These are phyloP conservation scores for Brachionus calyciflorus DNA, from an alignment of 1,140 invertebrate species.

Conservation along the genomic window DNA sequence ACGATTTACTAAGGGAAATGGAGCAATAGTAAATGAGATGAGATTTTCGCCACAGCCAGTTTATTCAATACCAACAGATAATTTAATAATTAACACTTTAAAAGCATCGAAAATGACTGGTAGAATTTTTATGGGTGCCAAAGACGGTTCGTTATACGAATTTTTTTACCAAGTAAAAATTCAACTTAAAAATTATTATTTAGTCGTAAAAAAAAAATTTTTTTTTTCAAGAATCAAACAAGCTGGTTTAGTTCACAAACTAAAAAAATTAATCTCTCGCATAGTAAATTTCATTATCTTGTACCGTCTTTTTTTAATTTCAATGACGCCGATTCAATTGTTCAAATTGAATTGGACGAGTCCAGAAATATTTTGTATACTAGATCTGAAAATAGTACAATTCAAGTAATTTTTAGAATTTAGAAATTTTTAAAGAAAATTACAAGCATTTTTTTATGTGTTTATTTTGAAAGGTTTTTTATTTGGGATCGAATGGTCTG, in stretches of 20 bases:
- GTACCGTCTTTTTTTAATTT: slow-evolving; percentile 83
- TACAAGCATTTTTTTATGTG: slow-evolving; percentile 55
- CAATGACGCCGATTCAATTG: slow-evolving; percentile 75
- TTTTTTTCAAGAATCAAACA: slow-evolving; percentile 63
- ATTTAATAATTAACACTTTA: slow-evolving; percentile 70
- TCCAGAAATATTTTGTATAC: slow-evolving; percentile 84
- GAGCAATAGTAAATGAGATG: slow-evolving; percentile 69
- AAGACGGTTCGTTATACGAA: slow-evolving; percentile 91
- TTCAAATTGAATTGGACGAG: slow-evolving; percentile 85
- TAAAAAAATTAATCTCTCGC: slow-evolving; percentile 89
- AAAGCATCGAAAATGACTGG: slow-evolving; percentile 62
- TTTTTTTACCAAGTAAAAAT: slow-evolving; percentile 74
- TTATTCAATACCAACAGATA: slow-evolving; percentile 86
- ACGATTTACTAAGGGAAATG: slow-evolving; percentile 49
- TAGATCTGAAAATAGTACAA: slow-evolving; percentile 68
- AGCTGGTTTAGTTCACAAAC: slow-evolving; percentile 91
- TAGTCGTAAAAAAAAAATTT: slow-evolving; percentile 52
- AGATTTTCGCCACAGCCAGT: slow-evolving; percentile 88
- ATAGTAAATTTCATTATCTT: slow-evolving; percentile 77
- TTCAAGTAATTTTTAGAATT: slow-evolving; percentile 57
- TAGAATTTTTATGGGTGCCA: slow-evolving; percentile 88
- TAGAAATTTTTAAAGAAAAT: slow-evolving; percentile 63
- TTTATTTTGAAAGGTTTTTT: slow-evolving; percentile 74
- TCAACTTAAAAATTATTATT: slow-evolving; percentile 60
- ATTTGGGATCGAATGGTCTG: slow-evolving; percentile 76